Evolutionary conservation across 2,113 vertebrate species (phyloP).

Genomic region (Ploceus nigricollis): DNA sequence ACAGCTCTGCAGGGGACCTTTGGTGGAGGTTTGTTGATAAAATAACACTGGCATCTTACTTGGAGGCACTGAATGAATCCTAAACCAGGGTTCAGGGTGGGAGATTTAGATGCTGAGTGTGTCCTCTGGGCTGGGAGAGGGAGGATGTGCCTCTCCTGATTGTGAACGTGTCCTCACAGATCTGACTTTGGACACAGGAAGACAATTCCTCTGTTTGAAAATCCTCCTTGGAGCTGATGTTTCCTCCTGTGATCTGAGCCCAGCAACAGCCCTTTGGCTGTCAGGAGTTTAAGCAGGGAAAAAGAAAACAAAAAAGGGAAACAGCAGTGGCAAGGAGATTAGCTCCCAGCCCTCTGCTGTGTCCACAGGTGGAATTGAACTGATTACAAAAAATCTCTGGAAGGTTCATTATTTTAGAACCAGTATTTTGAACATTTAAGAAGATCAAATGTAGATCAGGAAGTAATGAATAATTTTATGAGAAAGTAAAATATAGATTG

Average conservation of each 20-base stretch:
- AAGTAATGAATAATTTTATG: background rate
- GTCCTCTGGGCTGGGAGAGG: background rate
- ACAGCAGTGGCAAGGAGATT: background rate
- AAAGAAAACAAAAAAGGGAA: background rate
- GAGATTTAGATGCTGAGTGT: background rate
- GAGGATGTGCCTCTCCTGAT: background rate
- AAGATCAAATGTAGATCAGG: background rate
- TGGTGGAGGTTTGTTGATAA: background rate
- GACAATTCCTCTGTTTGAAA: background rate
- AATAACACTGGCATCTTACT: background rate
- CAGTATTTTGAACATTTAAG: background rate
- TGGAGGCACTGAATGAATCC: background rate
- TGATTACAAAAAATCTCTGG: background rate
- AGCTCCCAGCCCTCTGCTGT: background rate
- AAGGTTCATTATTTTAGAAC: background rate
- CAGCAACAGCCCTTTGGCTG: background rate
- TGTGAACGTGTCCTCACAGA: background rate
- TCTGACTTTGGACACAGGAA: background rate
- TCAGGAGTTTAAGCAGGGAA: background rate
- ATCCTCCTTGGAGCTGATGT: background rate
- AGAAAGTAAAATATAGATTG: background rate
- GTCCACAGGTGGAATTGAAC: background rate
- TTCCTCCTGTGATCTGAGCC: background rate
- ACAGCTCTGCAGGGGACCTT: background rate
- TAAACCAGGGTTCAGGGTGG: background rate